Percentiles rank a stretch among this genome's conserved stretches.
These are phyloP conservation scores for Lepisosteus oculatus DNA, from an alignment of 2,113 vertebrate genomes.

Conservation along the genomic window DNA sequence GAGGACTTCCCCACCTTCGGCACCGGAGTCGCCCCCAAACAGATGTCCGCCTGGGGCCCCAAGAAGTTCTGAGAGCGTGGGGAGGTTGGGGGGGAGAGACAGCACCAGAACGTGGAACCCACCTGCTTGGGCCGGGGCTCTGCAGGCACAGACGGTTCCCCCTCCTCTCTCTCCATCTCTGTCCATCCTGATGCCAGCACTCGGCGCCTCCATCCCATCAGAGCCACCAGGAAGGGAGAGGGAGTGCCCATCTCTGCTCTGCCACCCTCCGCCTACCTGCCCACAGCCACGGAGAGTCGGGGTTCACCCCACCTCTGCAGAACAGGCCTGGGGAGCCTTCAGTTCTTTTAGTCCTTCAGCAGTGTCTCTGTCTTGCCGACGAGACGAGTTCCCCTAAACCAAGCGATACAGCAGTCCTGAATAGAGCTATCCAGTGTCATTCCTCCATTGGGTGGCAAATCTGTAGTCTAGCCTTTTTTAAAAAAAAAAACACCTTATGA, in stretches of 20 bases:
- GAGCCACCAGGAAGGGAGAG: background rate
- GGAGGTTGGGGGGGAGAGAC: constrained; percentile 37
- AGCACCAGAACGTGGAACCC: constrained; percentile 1
- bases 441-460: too few relatives aligned
- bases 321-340: too few relatives aligned
- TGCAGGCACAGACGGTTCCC: constrained; percentile 10
- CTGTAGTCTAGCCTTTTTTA: too few relatives aligned
- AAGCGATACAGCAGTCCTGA: too few relatives aligned
- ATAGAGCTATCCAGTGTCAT: too few relatives aligned
- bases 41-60: constrained; percentile 72
- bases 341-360: too few relatives aligned
- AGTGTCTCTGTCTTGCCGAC: too few relatives aligned
- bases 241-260: constrained; percentile 18
- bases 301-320: too few relatives aligned
- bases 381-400: too few relatives aligned
- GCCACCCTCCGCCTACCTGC: constrained; percentile 18
- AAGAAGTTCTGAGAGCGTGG: constrained; percentile 68
- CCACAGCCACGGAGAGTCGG: background rate
- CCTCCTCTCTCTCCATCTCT: constrained; percentile 13
- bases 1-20: constrained; percentile 78
- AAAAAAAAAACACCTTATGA: too few relatives aligned
- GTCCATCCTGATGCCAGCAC: background rate
- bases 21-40: constrained; percentile 65
- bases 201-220: background rate
- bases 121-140: background rate